phyloP scores from a whole-genome alignment of 2,113 vertebrate species.

The Centropristis striata region DNA sequence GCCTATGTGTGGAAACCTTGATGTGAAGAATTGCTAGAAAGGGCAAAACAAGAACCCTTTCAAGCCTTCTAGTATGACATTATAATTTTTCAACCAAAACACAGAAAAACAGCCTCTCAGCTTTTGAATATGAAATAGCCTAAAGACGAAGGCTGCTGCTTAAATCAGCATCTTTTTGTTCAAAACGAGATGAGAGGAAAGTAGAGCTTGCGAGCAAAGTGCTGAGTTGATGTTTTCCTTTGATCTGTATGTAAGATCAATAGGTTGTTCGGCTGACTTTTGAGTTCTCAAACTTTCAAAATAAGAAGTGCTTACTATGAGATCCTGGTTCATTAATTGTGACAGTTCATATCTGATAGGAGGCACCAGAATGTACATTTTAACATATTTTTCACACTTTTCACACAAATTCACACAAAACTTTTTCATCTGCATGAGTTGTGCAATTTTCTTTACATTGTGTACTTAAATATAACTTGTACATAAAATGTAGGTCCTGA shows the following conservation, averaged over 20 bases:
- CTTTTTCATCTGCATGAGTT: neutral
- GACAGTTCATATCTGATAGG: neutral
- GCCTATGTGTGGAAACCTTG: neutral
- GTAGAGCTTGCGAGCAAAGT: slow-evolving; percentile 27
- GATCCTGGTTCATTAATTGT: slow-evolving; percentile 3
- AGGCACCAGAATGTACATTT: neutral
- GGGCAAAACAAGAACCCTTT: neutral
- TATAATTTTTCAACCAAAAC: slow-evolving; percentile 2
- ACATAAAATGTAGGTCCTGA: neutral
- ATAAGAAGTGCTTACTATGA: neutral
- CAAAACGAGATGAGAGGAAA: slow-evolving; percentile 29
- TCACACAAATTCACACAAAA: neutral
- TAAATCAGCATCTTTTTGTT: slow-evolving; percentile 55
- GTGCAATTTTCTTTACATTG: neutral
- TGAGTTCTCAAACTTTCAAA: slow-evolving; percentile 20
- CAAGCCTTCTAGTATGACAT: neutral
- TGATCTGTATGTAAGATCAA: slow-evolving; percentile 39
- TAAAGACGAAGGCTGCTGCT: slow-evolving; percentile 29
- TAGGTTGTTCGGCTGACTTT: neutral
- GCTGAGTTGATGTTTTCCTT: slow-evolving; percentile 50
- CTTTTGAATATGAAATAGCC: slow-evolving; percentile 26
- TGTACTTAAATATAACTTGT: neutral
- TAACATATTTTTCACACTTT: neutral
- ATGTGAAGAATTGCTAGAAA: slow-evolving; percentile 6
- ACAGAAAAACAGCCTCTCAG: slow-evolving; percentile 1